Evolutionary conservation across 2,888 invertebrate genomes (phyloP), one percentile per base, ranked within the genome.

Genomic region (Eristalinus aeneus): DNA sequence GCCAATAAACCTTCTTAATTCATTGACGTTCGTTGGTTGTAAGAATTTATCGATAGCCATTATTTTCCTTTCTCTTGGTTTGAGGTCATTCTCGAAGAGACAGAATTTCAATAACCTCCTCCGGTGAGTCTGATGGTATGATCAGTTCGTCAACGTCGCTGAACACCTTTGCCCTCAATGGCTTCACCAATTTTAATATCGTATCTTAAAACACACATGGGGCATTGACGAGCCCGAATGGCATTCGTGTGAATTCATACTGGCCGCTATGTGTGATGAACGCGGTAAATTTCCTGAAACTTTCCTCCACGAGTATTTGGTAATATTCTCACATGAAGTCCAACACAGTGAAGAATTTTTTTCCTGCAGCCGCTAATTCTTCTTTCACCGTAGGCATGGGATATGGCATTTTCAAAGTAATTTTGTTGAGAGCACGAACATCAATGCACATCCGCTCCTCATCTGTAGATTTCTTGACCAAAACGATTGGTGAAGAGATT

Each of bases 301-400:
- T 34, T 34, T 34, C 34, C 10, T 34, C 34, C 10, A 34, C 10
- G 8, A 9, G 34, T 34, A 34, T 27, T 27, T 27, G 27, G 27
- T 27, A 27, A 27, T 27, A 27, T 27, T 5, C 27, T 3, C 27
- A 78, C 2, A 81, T 56, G 20, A 88, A 31, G 9, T 87, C 82
- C 0, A 86, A 65, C 32, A 16, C 56, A 9, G 54, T 64, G 16
- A 64, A 74, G 8, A 34, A 64, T 23, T 64, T 56, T n/a, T 27
- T 12, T 6, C 56, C 11, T 5, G 65, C 16, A 23, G n/a, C 32
- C 23, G 36, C 31, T 12, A 73, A 9, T 4, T 23, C n/a, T 4
- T 64, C 64, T 20, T 64, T 32, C 22, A 64, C 64, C 11, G 54
- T 12, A 23, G 54, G 64, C 73, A 73, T 73, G 2, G 64, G 22